Evolutionary conservation across 2,113 vertebrate genomes (phyloP).

Genomic region (Chlamydotis undulata): DNA sequence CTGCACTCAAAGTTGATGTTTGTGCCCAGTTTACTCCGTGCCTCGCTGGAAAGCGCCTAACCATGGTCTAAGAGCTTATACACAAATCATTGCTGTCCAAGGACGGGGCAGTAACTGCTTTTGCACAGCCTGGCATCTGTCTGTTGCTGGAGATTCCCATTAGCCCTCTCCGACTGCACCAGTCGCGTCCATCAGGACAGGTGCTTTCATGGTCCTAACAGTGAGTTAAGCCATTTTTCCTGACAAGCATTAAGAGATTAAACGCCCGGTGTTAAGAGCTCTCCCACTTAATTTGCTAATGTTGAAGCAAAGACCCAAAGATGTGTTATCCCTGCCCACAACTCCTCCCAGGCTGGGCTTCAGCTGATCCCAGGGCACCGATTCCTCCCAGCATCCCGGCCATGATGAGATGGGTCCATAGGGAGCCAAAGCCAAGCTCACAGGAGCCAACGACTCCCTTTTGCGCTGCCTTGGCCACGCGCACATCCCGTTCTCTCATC

Average conservation of each 20-base stretch:
- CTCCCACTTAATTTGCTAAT: not conserved
- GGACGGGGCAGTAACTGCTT: not conserved
- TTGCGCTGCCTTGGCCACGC: not conserved
- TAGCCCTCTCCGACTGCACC: not conserved
- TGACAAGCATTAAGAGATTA: not conserved
- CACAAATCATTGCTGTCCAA: not conserved
- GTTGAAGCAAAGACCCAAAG: not conserved
- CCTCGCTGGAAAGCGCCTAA: not conserved
- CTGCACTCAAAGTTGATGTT: not conserved
- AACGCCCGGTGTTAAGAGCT: not conserved
- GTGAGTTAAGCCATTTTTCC: not conserved
- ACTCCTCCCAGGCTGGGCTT: not conserved
- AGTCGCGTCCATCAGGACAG: not conserved
- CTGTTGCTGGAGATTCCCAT: not conserved
- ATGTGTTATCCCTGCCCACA: not conserved
- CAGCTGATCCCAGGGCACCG: not conserved
- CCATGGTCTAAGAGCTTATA: not conserved
- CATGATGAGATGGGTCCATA: not conserved
- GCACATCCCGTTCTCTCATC: accelerated
- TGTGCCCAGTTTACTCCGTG: not conserved
- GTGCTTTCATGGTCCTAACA: not conserved
- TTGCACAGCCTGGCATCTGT: not conserved
- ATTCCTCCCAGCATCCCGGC: not conserved
- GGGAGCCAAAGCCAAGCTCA: not conserved
- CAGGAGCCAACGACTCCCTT: not conserved